Percentiles rank a stretch among this genome's conserved stretches.
phyloP scores from a whole-genome alignment of 2,888 invertebrate species.

The Schizaphis graminum region DNA sequence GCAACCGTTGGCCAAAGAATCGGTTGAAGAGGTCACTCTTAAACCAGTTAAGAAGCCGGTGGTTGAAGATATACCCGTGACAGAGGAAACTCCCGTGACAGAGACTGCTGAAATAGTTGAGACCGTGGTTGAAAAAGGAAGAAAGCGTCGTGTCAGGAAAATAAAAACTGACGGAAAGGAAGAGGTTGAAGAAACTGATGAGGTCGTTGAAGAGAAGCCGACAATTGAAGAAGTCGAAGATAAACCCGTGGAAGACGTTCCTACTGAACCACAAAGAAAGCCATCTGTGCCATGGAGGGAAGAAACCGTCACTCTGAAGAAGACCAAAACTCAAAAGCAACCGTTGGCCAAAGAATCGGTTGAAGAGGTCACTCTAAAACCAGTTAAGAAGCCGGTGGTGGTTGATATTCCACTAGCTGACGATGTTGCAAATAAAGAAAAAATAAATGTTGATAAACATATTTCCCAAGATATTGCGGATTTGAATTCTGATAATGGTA shows the following conservation, averaged over 20 bases:
- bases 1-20: too few relatives aligned
- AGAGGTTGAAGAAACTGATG: not conserved
- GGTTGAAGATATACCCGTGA: too few relatives aligned
- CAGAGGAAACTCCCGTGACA: not conserved
- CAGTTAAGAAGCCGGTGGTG: not conserved
- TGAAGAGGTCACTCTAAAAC: too few relatives aligned
- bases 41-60: too few relatives aligned
- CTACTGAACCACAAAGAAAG: not conserved
- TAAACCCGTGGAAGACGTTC: not conserved
- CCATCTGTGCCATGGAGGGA: too few relatives aligned
- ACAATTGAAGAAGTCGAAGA: not conserved
- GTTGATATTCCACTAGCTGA: not conserved
- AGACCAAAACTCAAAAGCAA: too few relatives aligned
- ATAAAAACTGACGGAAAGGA: not conserved
- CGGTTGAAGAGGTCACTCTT: too few relatives aligned
- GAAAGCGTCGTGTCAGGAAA: not conserved
- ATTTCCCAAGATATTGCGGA: accelerated
- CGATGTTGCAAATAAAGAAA: too few relatives aligned
- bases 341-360: conserved; percentile 65
- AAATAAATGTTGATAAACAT: not conserved
- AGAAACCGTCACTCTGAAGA: too few relatives aligned
- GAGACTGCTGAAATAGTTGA: not conserved
- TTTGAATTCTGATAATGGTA: accelerated
- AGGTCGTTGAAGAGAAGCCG: not conserved
- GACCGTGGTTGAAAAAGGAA: not conserved